Conservation (phyloP, 2,888 invertebrate species). For the Pristionchus exspectatus region DNA sequence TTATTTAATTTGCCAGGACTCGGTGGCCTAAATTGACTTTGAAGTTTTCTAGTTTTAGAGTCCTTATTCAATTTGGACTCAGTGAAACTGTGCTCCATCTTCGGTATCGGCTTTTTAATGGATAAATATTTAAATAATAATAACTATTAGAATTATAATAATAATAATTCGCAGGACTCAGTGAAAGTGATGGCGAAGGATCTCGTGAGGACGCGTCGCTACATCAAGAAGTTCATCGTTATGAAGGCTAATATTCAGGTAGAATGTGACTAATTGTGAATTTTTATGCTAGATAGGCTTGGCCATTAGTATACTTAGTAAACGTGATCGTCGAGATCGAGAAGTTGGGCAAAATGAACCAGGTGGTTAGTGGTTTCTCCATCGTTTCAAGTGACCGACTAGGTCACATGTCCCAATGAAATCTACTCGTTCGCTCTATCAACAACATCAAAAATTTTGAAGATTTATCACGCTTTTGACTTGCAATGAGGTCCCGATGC, state of each 20-base stretch:
- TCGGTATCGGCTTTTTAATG: background rate
- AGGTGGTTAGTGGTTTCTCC: constrained; percentile 87
- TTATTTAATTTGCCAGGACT: too few relatives aligned
- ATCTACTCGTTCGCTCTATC: too few relatives aligned
- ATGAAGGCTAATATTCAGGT: constrained; percentile 98
- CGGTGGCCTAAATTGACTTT: background rate
- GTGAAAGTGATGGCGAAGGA: constrained; percentile 99
- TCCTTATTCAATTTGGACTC: background rate
- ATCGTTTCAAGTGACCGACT: too few relatives aligned
- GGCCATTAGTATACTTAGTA: too few relatives aligned
- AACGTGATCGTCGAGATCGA: too few relatives aligned
- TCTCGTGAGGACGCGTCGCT: constrained; percentile 93
- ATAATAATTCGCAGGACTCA: constrained; percentile 86
- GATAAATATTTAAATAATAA: background rate
- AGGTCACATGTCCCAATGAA: too few relatives aligned
- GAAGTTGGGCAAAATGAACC: constrained; percentile 93
- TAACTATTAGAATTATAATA: too few relatives aligned
- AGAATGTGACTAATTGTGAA: constrained; percentile 61
- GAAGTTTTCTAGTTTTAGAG: background rate
- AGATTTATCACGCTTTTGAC: background rate
- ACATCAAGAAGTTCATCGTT: constrained; percentile 97
- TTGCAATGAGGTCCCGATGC: too few relatives aligned
- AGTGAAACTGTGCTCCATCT: background rate
- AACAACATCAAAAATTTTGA: too few relatives aligned
- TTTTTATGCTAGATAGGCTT: background rate